Percentiles rank a stretch among this genome's conserved stretches.
These are phyloP conservation scores for Momotus momota DNA, from an alignment of 2,797 vertebrate species.

Conservation along the genomic window DNA sequence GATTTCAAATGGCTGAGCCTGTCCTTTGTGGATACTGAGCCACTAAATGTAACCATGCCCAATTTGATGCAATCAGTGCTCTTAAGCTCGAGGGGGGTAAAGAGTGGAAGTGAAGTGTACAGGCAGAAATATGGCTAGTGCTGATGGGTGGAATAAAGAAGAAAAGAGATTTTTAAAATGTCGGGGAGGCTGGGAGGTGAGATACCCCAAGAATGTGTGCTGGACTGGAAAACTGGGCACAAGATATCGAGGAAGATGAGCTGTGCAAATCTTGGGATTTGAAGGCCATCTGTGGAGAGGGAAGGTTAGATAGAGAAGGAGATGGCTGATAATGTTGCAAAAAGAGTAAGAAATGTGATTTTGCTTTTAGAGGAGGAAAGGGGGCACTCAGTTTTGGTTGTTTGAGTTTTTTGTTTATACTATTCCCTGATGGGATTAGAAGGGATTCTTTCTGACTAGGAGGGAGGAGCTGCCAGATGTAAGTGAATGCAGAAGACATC, in stretches of 20 bases:
- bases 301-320: background rate
- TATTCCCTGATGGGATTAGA: background rate
- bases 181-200: background rate
- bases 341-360: background rate
- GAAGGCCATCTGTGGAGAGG: background rate
- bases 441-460: background rate
- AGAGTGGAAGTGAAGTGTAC: background rate
- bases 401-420: background rate
- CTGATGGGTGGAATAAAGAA: background rate
- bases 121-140: background rate
- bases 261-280: background rate
- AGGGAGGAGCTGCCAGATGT: background rate
- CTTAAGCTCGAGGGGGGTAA: background rate
- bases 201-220: background rate
- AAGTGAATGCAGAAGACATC: background rate
- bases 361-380: background rate
- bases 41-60: background rate
- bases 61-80: conserved; percentile 26
- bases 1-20: background rate
- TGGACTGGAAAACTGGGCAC: background rate
- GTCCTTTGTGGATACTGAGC: background rate
- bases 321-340: background rate
- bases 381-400: background rate
- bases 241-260: background rate
- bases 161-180: background rate